A percentile compares a stretch with the other conserved stretches of the same genome.
Conservation (phyloP, 2,797 vertebrate genomes). For the Luscinia megarhynchos region DNA sequence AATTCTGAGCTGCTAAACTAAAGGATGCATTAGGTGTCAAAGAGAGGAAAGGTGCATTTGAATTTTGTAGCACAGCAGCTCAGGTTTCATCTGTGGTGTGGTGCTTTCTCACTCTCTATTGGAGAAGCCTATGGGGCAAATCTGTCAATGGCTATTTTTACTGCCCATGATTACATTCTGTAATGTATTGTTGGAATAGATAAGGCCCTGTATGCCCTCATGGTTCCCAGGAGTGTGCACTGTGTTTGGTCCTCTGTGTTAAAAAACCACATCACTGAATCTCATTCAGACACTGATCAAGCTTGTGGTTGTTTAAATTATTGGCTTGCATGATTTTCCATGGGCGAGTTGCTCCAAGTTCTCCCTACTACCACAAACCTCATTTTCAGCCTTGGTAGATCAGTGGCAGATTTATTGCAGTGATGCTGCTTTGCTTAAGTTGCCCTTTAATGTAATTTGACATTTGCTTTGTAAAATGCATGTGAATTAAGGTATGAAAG, state of each 20-base stretch:
- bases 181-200: neutral
- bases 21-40: neutral
- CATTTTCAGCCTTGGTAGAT: neutral
- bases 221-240: neutral
- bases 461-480: neutral
- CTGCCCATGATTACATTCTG: neutral
- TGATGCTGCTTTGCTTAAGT: neutral
- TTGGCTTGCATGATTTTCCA: neutral
- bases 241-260: neutral
- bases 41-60: neutral
- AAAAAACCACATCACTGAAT: neutral
- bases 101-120: neutral
- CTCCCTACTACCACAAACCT: neutral
- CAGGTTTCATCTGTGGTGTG: neutral
- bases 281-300: neutral
- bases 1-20: neutral
- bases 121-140: neutral
- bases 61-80: neutral
- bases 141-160: neutral
- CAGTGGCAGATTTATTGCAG: neutral
- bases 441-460: neutral
- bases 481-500: neutral
- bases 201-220: neutral
- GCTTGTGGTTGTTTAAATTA: neutral
- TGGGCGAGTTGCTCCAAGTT: neutral